phyloP scores from a whole-genome alignment of 2,888 invertebrate species.

The Pasiphila rectangulata region DNA sequence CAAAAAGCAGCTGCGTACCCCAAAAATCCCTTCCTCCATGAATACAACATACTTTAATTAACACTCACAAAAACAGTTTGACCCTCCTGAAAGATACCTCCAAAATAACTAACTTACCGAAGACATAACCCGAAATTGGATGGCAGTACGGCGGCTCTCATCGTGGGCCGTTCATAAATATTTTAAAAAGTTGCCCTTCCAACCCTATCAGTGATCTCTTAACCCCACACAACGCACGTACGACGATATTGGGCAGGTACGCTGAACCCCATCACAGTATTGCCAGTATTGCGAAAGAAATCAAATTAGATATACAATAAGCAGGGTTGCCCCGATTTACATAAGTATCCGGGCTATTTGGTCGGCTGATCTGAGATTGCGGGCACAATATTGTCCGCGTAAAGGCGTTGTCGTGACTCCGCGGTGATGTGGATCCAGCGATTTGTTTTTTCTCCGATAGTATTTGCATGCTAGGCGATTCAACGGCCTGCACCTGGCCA shows the following conservation, averaged over 20 bases:
- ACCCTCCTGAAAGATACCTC: slow-evolving; percentile 58
- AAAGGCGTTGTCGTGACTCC: slow-evolving; percentile 42
- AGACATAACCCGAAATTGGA: slow-evolving; percentile 80
- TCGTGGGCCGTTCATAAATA: slow-evolving; percentile 73
- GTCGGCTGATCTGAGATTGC: slow-evolving; percentile 76
- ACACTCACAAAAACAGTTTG: slow-evolving; percentile 67
- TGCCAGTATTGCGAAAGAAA: slow-evolving; percentile 76
- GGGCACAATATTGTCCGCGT: slow-evolving; percentile 72
- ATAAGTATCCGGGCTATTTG: slow-evolving; percentile 78
- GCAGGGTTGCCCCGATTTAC: slow-evolving; percentile 75
- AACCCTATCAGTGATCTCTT: slow-evolving; percentile 72
- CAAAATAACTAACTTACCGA: slow-evolving; percentile 74
- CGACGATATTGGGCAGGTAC: slow-evolving; percentile 72
- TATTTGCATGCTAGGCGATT: slow-evolving; percentile 35
- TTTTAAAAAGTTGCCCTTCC: slow-evolving; percentile 71
- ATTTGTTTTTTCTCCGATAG: slow-evolving; percentile 42
- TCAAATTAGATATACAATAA: slow-evolving; percentile 81
- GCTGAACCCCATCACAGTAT: slow-evolving; percentile 74
- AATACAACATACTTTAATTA: slow-evolving; percentile 67
- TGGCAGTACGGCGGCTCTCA: slow-evolving; percentile 65
- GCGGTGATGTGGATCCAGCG: slow-evolving; percentile 50
- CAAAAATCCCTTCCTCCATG: slow-evolving; percentile 41
- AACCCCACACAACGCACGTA: slow-evolving; percentile 66
- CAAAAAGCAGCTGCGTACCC: slow-evolving; percentile 41
- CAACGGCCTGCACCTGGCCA: slow-evolving; percentile 29